phyloP scores from a whole-genome alignment of 1,140 invertebrate genomes.

The Linepithema humile region DNA sequence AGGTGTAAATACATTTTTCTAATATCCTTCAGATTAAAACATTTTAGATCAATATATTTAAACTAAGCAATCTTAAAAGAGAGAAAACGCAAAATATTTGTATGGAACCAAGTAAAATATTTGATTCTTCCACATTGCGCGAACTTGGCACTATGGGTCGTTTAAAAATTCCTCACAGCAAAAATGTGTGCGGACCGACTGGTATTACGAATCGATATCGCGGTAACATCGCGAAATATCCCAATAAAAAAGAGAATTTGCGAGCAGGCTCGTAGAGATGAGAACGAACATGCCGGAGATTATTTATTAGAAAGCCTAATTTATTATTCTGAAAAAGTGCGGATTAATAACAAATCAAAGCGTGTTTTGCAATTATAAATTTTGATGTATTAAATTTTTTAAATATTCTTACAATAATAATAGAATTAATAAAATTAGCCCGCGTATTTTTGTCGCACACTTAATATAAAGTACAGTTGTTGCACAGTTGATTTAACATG shows the following conservation, averaged over 20 bases:
- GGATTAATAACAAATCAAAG: not conserved
- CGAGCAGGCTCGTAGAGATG: not conserved
- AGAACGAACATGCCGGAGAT: not conserved
- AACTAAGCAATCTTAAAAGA: not conserved
- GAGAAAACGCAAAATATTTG: not conserved
- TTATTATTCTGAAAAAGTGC: not conserved
- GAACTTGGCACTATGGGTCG: not conserved
- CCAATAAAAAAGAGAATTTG: conserved; percentile 3
- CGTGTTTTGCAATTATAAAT: not conserved
- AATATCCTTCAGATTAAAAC: not conserved
- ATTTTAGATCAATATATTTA: not conserved
- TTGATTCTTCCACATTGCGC: not conserved
- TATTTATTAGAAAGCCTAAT: not conserved
- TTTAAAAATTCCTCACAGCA: not conserved
- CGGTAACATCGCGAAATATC: not conserved
- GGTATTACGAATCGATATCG: conserved; percentile 10
- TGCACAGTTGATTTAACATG: not conserved
- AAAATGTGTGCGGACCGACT: not conserved
- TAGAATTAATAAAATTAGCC: not conserved
- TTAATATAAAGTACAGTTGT: not conserved
- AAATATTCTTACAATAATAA: not conserved
- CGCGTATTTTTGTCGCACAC: not conserved
- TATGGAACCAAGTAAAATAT: not conserved
- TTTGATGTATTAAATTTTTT: not conserved
- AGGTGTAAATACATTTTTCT: not conserved